Percentiles rank a stretch among this genome's conserved stretches.
These are phyloP conservation scores for Papilio gigon DNA, from an alignment of 2,888 invertebrate species.

Conservation along the genomic window DNA sequence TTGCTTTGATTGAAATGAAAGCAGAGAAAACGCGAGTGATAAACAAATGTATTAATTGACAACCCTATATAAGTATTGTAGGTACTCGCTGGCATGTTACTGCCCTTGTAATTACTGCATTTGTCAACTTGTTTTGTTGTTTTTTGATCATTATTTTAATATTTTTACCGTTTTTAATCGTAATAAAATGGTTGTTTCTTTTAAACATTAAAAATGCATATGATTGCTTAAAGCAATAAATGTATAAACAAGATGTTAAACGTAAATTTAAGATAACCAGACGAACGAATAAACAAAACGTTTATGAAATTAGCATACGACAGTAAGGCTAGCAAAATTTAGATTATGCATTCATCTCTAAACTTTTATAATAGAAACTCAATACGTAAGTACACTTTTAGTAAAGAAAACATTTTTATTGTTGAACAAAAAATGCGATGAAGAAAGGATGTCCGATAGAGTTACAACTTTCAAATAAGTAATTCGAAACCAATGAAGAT, in stretches of 20 bases:
- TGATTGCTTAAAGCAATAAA: not conserved
- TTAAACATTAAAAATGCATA: not conserved
- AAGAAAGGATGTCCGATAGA: conserved; percentile 23
- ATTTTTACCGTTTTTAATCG: conserved; percentile 29
- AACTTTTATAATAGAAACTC: not conserved
- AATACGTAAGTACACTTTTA: not conserved
- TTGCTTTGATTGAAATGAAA: not conserved
- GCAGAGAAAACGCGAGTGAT: not conserved
- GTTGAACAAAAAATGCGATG: conserved; percentile 7
- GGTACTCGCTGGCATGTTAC: conserved; percentile 32
- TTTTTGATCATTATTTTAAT: conserved; percentile 30
- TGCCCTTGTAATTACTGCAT: conserved; percentile 36
- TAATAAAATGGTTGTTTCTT: conserved; percentile 21
- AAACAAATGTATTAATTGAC: not conserved
- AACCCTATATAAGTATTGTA: conserved; percentile 31
- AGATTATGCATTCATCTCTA: not conserved
- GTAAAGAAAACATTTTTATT: not conserved
- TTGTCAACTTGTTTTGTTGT: conserved; percentile 36
- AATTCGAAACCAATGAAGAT: conserved; percentile 21
- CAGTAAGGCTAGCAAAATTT: not conserved
- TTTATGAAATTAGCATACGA: not conserved
- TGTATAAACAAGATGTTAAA: not conserved
- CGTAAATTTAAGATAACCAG: not conserved
- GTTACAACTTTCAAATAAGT: conserved; percentile 40
- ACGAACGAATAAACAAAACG: not conserved